phyloP scores from a whole-genome alignment of 2,797 vertebrate genomes.

The Potorous gilbertii region DNA sequence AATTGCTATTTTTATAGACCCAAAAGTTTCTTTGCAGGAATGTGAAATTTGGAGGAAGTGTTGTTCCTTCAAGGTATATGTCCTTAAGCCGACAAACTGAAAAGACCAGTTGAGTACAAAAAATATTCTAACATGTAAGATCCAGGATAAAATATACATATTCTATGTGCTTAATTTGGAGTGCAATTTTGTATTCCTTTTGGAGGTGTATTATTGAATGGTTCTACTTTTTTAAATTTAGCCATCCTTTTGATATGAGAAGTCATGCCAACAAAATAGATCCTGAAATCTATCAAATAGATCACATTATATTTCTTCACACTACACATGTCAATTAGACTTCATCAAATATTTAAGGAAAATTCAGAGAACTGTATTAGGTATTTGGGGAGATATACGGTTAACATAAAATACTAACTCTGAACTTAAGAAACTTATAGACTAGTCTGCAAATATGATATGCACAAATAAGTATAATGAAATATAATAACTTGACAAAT shows the following conservation, averaged over 20 bases:
- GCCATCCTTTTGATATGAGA: not conserved
- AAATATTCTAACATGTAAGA: not conserved
- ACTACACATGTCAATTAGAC: not conserved
- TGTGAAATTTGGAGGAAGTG: not conserved
- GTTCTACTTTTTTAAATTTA: not conserved
- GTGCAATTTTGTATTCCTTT: constrained; percentile 13
- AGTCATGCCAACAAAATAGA: not conserved
- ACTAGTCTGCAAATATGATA: not conserved
- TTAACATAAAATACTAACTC: not conserved
- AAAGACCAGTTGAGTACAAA: not conserved
- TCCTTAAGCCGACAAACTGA: not conserved
- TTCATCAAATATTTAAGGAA: not conserved
- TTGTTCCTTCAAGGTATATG: not conserved
- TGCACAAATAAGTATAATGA: not conserved
- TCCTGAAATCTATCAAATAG: not conserved
- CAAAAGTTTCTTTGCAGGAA: not conserved
- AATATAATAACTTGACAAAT: not conserved
- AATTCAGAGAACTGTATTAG: not conserved
- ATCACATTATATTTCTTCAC: not conserved
- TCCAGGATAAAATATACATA: constrained; percentile 13
- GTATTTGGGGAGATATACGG: not conserved
- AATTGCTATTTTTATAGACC: not conserved
- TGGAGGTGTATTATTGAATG: constrained; percentile 46
- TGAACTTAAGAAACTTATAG: not conserved
- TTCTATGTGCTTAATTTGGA: not conserved